Conservation (phyloP, 2,113 vertebrate species). For the Helogale parvula region DNA sequence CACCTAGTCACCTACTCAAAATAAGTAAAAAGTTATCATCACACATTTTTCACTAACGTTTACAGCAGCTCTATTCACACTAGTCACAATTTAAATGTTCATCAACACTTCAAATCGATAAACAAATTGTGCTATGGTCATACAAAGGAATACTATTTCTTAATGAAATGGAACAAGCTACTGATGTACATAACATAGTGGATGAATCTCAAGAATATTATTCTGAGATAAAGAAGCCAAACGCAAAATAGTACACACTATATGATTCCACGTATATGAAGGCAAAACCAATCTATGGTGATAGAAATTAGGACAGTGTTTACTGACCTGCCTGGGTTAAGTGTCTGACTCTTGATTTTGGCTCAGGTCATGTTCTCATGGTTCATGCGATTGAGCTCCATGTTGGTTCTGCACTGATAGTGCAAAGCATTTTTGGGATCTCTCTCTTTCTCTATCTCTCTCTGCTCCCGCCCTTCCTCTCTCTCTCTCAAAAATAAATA, state of each 20-base stretch:
- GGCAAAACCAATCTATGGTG: neutral
- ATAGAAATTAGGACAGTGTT: neutral
- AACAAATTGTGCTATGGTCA: neutral
- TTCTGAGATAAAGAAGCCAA: neutral
- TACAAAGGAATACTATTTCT: neutral
- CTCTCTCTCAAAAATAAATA: too few relatives aligned
- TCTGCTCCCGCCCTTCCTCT: too few relatives aligned
- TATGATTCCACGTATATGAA: neutral
- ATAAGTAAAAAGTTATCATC: neutral
- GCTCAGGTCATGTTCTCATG: too few relatives aligned
- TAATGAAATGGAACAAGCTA: neutral
- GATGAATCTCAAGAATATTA: neutral
- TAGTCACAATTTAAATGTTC: neutral
- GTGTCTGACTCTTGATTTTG: too few relatives aligned
- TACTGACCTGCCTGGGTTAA: too few relatives aligned
- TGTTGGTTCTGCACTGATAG: too few relatives aligned
- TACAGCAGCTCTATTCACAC: neutral
- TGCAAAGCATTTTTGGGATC: too few relatives aligned
- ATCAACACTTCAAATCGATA: neutral
- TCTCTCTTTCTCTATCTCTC: too few relatives aligned
- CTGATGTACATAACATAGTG: neutral
- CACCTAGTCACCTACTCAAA: neutral
- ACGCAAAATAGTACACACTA: neutral
- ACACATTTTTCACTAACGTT: neutral
- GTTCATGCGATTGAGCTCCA: too few relatives aligned